These are phyloP conservation scores for Octopus sinensis DNA, from an alignment of 1,140 invertebrate genomes.

Conservation along the genomic window DNA sequence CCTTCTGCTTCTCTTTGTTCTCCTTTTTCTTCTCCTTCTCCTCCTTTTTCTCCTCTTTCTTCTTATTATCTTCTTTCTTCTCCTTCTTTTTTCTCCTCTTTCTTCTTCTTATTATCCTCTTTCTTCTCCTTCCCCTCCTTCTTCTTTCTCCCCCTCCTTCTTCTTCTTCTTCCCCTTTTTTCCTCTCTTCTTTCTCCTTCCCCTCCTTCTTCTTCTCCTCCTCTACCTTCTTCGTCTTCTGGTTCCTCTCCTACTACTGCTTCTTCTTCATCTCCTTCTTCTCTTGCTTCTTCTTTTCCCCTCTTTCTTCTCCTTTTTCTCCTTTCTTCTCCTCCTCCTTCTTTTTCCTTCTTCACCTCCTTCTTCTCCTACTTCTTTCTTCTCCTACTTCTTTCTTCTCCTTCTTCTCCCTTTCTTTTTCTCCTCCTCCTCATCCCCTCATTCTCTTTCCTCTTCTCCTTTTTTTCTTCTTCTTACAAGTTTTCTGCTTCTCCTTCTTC, in stretches of 20 bases:
- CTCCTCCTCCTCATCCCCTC: constrained; percentile 2
- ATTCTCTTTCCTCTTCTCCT: constrained; percentile 1
- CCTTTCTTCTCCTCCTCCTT: not conserved
- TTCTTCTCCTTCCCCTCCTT: too few species aligned
- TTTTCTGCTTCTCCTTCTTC: constrained; percentile 1
- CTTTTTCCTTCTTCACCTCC: constrained; percentile 3
- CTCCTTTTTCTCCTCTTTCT: too few species aligned
- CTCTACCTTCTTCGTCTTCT: not conserved
- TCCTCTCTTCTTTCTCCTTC: too few species aligned
- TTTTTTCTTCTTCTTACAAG: not conserved
- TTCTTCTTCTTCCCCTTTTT: constrained; percentile 7
- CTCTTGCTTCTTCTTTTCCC: too few species aligned
- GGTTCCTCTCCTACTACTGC: not conserved
- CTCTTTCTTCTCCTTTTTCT: too few species aligned
- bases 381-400: constrained; percentile 1
- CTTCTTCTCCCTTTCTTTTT: too few species aligned
- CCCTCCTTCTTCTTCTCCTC: constrained; percentile 1
- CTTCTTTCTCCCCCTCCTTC: too few species aligned
- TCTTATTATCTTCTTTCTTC: too few species aligned
- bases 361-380: too few species aligned
- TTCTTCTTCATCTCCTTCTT: not conserved
- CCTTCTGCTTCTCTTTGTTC: too few species aligned
- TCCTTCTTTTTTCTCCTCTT: too few species aligned
- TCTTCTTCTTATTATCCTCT: not conserved
- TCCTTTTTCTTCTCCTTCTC: too few species aligned